Evolutionary conservation across 1,140 invertebrate species (phyloP), one percentile per base, ranked within the genome.

Genomic region (Metaphire vulgaris): DNA sequence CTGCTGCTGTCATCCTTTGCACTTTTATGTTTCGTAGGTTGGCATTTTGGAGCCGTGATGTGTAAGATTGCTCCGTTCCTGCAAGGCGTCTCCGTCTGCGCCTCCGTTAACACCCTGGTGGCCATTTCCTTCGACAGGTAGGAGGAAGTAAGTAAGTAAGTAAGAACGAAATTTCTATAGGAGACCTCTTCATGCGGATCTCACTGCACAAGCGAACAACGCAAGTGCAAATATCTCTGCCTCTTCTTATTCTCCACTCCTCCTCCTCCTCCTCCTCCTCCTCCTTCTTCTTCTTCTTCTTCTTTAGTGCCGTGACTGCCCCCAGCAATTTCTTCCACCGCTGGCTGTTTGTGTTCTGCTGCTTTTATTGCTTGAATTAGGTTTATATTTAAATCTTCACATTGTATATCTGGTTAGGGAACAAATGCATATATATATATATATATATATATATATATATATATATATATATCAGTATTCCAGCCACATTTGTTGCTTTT

Each of bases 1-100:
- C n/a, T n/a, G n/a, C n/a, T n/a, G n/a, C n/a, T n/a, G n/a, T n/a
- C n/a, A n/a, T n/a, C n/a, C n/a, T n/a, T n/a, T n/a, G n/a, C n/a
- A n/a, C n/a, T n/a, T n/a, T n/a, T n/a, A n/a, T n/a, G n/a, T n/a
- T n/a, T n/a, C 81, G 29, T 89, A 95, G 93, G 93, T 75, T 96
- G 93, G 93, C 90, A 94, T 79, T 89, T 96, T 34, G 93, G 93
- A 74, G 91, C 92, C 90, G 90, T 91, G 86, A 93, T 95, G 91
- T 95, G 93, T 88, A 96, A 96, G 87, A 92, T 92, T 1, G 92
- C 95, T 65, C 92, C 93, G 1, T 96, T 95, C 85, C 91, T 96
- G 80, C 93, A 95, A 86, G 93, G 93, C 74, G 92, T 96, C 30
- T 94, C 93, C 0, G 93, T 96, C 0, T 92, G 92, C 29, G 93